phyloP scores from a whole-genome alignment of 2,888 invertebrate genomes.

The Phalangium opilio region DNA sequence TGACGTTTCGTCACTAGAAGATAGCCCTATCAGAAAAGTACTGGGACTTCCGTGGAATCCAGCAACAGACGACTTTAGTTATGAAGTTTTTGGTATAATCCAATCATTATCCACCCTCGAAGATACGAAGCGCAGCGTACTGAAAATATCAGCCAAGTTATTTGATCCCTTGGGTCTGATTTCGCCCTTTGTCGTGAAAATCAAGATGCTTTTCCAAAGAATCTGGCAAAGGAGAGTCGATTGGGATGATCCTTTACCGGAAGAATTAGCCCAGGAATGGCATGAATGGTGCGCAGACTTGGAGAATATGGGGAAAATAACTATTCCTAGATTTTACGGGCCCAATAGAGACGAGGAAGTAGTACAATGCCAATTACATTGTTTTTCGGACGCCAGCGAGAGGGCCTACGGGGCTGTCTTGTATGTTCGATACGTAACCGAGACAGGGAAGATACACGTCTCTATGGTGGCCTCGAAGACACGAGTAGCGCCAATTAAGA shows the following conservation, averaged over 20 bases:
- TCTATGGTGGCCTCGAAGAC: too few relatives aligned
- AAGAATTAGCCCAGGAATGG: slow-evolving; percentile 2
- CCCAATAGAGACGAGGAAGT: background rate
- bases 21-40: too few relatives aligned
- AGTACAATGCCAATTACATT: slow-evolving; percentile 4
- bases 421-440: slow-evolving; percentile 11
- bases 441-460: slow-evolving; percentile 10
- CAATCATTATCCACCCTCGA: too few relatives aligned
- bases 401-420: slow-evolving; percentile 18
- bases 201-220: slow-evolving; percentile 17
- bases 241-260: slow-evolving; percentile 21
- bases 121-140: too few relatives aligned
- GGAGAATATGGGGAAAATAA: background rate
- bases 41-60: too few relatives aligned
- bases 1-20: too few relatives aligned
- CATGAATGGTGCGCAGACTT: background rate
- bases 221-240: slow-evolving; percentile 18
- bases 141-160: background rate
- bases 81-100: too few relatives aligned
- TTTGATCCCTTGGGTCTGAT: slow-evolving; percentile 18
- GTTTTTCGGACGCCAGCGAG: slow-evolving; percentile 21
- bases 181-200: slow-evolving; percentile 9
- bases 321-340: slow-evolving; percentile 8
- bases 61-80: too few relatives aligned
- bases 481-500: slow-evolving; percentile 20